These are phyloP conservation scores for Apistogramma diplotaenia DNA, from an alignment of 2,113 vertebrate species.

Conservation along the genomic window DNA sequence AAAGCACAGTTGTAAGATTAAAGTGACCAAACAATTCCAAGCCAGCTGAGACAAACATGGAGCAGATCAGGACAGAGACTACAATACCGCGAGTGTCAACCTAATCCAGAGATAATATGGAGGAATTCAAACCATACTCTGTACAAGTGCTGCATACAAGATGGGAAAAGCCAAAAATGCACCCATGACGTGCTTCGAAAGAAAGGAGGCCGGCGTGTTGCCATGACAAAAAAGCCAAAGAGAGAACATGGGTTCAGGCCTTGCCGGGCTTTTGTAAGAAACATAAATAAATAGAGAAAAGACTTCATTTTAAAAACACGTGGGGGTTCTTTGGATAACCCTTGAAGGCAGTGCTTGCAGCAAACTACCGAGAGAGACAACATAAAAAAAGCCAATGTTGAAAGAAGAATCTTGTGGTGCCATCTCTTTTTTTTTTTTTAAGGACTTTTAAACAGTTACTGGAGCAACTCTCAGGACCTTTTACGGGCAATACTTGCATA, in stretches of 20 bases:
- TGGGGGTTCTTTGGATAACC: slow-evolving; percentile 43
- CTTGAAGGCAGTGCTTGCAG: slow-evolving; percentile 25
- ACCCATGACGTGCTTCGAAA: slow-evolving; percentile 20
- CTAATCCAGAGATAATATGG: slow-evolving; percentile 60
- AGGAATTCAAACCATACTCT: slow-evolving; percentile 21
- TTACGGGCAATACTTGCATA: slow-evolving; percentile 8
- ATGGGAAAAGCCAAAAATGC: slow-evolving; percentile 44
- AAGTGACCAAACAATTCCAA: slow-evolving; percentile 27
- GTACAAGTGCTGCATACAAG: slow-evolving; percentile 9
- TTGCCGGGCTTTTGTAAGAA: slow-evolving; percentile 57
- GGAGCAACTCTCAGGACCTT: slow-evolving; percentile 6
- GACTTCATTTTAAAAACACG: slow-evolving; percentile 68
- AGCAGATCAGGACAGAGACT: slow-evolving; percentile 33
- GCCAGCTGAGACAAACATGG: slow-evolving; percentile 25
- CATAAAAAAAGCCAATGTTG: slow-evolving; percentile 36
- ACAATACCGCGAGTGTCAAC: slow-evolving; percentile 28
- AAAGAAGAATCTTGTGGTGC: slow-evolving; percentile 16
- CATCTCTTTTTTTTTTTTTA: slow-evolving; percentile 33
- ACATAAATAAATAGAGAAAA: slow-evolving; percentile 69
- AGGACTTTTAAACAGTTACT: background rate
- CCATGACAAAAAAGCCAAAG: slow-evolving; percentile 50
- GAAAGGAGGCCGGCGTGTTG: slow-evolving; percentile 25
- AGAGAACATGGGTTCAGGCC: slow-evolving; percentile 57
- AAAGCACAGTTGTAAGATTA: slow-evolving; percentile 26
- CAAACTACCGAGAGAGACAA: slow-evolving; percentile 25